Evolutionary conservation across 2,113 vertebrate species (phyloP).

Genomic region (Brachyhypopomus gauderio): DNA sequence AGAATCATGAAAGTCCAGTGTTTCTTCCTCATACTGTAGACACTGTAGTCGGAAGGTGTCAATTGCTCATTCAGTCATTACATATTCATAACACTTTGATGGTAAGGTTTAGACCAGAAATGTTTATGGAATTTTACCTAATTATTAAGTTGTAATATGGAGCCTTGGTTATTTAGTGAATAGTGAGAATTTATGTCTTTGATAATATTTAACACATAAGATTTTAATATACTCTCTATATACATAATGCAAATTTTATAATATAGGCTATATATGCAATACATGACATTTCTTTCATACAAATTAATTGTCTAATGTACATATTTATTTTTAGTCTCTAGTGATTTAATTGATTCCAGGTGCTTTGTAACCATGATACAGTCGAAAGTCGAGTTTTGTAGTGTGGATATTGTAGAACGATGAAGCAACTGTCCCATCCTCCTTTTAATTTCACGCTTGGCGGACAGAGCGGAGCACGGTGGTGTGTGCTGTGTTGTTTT

Average conservation of each 20-base stretch:
- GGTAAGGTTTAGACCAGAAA: conserved; percentile 39
- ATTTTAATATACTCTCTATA: conserved; percentile 7
- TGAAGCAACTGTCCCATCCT: not conserved
- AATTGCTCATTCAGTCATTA: conserved; percentile 45
- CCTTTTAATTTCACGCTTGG: not conserved
- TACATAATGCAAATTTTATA: not conserved
- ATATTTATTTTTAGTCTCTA: too few relatives aligned
- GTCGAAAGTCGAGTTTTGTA: too few relatives aligned
- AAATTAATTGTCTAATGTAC: not conserved
- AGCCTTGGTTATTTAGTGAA: conserved; percentile 13
- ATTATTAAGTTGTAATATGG: conserved; percentile 17
- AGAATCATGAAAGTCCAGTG: conserved; percentile 52
- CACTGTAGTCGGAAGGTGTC: conserved; percentile 43
- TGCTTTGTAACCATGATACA: too few relatives aligned
- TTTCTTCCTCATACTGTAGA: conserved; percentile 51
- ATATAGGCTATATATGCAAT: not conserved
- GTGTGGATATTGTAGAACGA: not conserved
- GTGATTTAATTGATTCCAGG: too few relatives aligned
- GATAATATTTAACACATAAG: not conserved
- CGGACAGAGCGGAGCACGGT: not conserved
- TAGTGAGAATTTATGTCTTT: conserved; percentile 16
- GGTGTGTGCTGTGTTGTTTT: not conserved
- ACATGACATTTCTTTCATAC: not conserved
- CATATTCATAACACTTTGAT: conserved; percentile 38
- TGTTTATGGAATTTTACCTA: conserved; percentile 35